Conservation (phyloP, 2,888 invertebrate genomes). For the Sarcophaga variegata region DNA sequence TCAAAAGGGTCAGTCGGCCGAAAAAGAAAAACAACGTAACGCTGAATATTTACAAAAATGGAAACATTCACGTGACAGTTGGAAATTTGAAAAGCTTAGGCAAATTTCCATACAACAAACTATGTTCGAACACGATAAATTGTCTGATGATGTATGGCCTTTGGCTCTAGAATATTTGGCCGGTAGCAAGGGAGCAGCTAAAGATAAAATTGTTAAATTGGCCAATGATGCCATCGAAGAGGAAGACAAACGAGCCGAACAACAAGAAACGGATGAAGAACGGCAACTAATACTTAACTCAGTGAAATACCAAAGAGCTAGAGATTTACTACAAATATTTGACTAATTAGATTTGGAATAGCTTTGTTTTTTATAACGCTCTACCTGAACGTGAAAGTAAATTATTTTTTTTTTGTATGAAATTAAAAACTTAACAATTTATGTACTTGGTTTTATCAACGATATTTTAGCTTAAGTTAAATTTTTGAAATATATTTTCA, state of each 20-base stretch:
- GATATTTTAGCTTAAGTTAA: too few species aligned
- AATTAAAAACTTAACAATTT: too few species aligned
- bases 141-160: constrained; percentile 86
- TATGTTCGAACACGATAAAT: constrained; percentile 84
- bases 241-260: constrained; percentile 82
- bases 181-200: constrained; percentile 86
- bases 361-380: constrained; percentile 24
- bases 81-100: constrained; percentile 91
- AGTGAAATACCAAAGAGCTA: constrained; percentile 78
- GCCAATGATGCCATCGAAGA: constrained; percentile 86
- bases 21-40: constrained; percentile 85
- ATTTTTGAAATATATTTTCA: not conserved
- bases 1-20: constrained; percentile 83
- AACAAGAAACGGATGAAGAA: constrained; percentile 71
- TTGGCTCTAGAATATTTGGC: constrained; percentile 88
- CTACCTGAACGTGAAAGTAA: constrained; percentile 29
- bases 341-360: constrained; percentile 69
- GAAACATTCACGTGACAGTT: constrained; percentile 87
- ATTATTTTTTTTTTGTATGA: not conserved
- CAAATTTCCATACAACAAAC: constrained; percentile 90
- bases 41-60: constrained; percentile 88
- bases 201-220: constrained; percentile 85
- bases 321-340: constrained; percentile 79
- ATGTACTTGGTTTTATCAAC: too few species aligned
- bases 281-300: constrained; percentile 74